Evolutionary conservation across 2,797 vertebrate genomes (phyloP).

Genomic region (Tauraco hartlaubi): DNA sequence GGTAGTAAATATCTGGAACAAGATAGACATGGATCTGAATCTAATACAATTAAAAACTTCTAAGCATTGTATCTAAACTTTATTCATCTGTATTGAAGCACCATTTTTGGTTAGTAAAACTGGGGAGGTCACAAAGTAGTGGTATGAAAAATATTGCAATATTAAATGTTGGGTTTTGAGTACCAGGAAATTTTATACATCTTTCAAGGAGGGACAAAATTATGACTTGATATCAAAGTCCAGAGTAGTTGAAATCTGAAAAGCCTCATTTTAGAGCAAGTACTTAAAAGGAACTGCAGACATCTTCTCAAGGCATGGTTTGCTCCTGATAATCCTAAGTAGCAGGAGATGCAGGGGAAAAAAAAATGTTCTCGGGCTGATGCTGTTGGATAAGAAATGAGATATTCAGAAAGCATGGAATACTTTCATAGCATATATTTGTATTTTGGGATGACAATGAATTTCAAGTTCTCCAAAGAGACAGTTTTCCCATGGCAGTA

Average conservation of each 20-base stretch:
- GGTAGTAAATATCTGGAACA: not conserved
- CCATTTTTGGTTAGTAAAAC: not conserved
- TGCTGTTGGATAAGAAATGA: not conserved
- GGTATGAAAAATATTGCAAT: not conserved
- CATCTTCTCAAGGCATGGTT: not conserved
- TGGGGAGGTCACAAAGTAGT: not conserved
- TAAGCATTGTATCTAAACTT: not conserved
- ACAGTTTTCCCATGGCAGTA: not conserved
- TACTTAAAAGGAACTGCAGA: not conserved
- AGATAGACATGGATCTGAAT: not conserved
- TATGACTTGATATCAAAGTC: not conserved
- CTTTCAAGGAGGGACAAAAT: not conserved
- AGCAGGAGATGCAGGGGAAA: not conserved
- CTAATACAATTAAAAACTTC: not conserved
- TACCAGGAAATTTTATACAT: not conserved
- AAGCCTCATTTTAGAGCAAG: not conserved
- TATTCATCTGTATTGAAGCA: not conserved
- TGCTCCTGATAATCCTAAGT: not conserved
- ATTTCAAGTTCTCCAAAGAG: not conserved
- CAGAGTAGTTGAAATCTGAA: not conserved
- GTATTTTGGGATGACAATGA: not conserved
- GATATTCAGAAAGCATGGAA: not conserved
- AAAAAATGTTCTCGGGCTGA: not conserved
- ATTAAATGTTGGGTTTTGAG: not conserved
- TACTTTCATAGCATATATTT: not conserved